These are phyloP conservation scores for Chinchilla lanigera DNA, from an alignment of 2,113 vertebrate species.

Conservation along the genomic window DNA sequence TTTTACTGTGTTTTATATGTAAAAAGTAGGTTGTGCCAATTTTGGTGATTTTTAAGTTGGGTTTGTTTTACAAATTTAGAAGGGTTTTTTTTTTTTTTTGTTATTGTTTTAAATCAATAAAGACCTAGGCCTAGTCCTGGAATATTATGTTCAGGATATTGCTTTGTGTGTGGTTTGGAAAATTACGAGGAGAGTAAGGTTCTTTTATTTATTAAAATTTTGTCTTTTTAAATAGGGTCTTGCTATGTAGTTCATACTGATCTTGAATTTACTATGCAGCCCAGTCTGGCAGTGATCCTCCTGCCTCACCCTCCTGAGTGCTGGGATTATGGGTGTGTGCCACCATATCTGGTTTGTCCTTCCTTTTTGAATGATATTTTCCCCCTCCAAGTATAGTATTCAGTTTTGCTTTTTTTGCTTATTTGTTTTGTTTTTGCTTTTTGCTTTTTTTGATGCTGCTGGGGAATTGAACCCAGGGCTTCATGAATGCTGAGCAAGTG, in stretches of 20 bases:
- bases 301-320: neutral
- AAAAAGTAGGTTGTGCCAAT: constrained; percentile 6
- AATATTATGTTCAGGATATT: constrained; percentile 47
- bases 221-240: neutral
- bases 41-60: constrained; percentile 39
- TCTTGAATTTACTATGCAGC: neutral
- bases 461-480: neutral
- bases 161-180: constrained; percentile 15
- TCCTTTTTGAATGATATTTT: neutral
- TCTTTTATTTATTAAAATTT: neutral
- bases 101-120: neutral
- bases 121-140: neutral
- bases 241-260: neutral
- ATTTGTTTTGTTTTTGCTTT: neutral
- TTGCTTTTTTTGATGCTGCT: neutral
- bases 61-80: constrained; percentile 40
- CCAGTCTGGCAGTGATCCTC: neutral
- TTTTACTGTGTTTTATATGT: constrained; percentile 47
- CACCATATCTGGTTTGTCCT: neutral
- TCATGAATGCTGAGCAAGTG: neutral
- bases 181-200: neutral
- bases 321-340: neutral
- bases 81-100: neutral
- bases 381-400: neutral
- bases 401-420: neutral